These are phyloP conservation scores for Seriola rivoliana DNA, from an alignment of 2,113 vertebrate species.

Conservation along the genomic window DNA sequence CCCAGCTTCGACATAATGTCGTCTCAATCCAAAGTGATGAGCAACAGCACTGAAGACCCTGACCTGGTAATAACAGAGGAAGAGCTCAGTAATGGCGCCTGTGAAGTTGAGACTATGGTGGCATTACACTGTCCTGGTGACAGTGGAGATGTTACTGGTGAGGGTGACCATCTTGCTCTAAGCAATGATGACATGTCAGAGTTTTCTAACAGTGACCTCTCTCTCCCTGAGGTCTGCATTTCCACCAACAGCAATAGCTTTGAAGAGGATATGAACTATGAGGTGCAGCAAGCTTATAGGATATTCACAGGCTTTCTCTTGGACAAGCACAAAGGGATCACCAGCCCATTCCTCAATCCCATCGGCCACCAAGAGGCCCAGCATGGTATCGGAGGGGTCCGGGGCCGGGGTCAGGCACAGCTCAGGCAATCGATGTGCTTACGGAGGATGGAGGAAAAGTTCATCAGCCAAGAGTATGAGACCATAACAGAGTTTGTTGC, in stretches of 20 bases:
- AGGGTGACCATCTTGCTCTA: slow-evolving; percentile 45
- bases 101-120: slow-evolving; percentile 56
- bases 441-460: slow-evolving; percentile 92
- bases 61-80: slow-evolving; percentile 39
- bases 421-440: slow-evolving; percentile 85
- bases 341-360: slow-evolving; percentile 88
- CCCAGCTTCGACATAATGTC: slow-evolving; percentile 43
- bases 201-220: slow-evolving; percentile 76
- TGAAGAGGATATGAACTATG: slow-evolving; percentile 87
- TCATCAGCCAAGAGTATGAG: slow-evolving; percentile 87
- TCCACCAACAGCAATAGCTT: slow-evolving; percentile 66
- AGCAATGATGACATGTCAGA: slow-evolving; percentile 66
- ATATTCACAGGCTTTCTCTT: slow-evolving; percentile 92
- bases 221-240: slow-evolving; percentile 78
- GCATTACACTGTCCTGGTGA: slow-evolving; percentile 34
- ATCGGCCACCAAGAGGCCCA: slow-evolving; percentile 71
- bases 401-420: slow-evolving; percentile 55
- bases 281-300: slow-evolving; percentile 92
- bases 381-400: slow-evolving; percentile 58
- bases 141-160: slow-evolving; percentile 37
- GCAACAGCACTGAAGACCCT: slow-evolving; percentile 39
- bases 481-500: slow-evolving; percentile 94
- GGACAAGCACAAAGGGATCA: slow-evolving; percentile 91
- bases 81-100: slow-evolving; percentile 68
- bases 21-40: slow-evolving; percentile 53